Evolutionary conservation across 2,888 invertebrate genomes (phyloP), one percentile per base, ranked within the genome.

Genomic region (Lasioglossum oenotherae): DNA sequence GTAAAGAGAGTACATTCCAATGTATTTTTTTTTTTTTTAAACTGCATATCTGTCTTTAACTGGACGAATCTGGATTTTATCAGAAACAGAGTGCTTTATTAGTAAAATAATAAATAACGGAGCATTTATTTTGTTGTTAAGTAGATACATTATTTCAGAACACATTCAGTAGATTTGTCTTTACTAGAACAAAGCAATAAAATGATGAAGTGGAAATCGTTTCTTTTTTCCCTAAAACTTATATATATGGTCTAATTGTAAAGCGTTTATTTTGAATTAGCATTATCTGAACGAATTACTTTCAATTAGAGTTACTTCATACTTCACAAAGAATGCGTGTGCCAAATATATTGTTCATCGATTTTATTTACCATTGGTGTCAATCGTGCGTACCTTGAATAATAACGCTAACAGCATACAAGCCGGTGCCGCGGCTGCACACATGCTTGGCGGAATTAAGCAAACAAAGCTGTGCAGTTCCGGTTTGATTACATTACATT

Each of bases 401-500:
- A 41, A 41, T n/a, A 41, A 71, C 71, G n/a, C 4, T 12, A 12
- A n/a, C n/a, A 23, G n/a, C n/a, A 5, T 46, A 16, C 71, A 41
- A 41, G 4, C 23, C 71, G 4, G n/a, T 6, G 12, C 41, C n/a
- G 38, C 23, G n/a, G 14, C 23, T 14, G 49, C 44, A 74, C 64
- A 44, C 53, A 19, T n/a, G 67, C 69, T 14, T 31, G 44, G 10
- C 27, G 74, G 53, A n/a, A 74, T 69, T 74, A 35, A 6, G 73
- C 46, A 77, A 57, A 53, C 78, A 76, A 38, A 31, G 44, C 49
- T 64, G 53, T 41, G n/a, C 44, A 79, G 44, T 60, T 77, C 72
- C 16, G 12, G 69, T 53, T 49, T 31, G 64, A 44, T 82, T 53
- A 41, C 74, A 64, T 78, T 74, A 41, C 38, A 76, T 71, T 74